phyloP scores from a whole-genome alignment of 2,113 vertebrate genomes.

The Peromyscus polionotus region DNA sequence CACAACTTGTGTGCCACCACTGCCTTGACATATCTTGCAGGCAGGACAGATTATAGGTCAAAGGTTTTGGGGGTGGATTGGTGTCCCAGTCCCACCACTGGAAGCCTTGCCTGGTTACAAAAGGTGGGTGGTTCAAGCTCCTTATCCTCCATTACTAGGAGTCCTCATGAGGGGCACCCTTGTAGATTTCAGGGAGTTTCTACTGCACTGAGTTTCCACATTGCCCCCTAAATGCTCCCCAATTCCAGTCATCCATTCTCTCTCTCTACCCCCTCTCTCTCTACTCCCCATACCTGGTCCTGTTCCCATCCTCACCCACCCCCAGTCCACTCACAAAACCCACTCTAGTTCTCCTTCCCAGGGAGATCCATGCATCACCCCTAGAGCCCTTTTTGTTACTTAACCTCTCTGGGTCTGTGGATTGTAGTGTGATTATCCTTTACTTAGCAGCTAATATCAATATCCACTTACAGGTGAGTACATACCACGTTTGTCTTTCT shows the following conservation, averaged over 20 bases:
- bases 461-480: not conserved
- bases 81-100: not conserved
- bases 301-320: not conserved
- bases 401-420: not conserved
- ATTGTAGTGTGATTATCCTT: not conserved
- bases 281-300: not conserved
- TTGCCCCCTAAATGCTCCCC: no score
- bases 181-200: not conserved
- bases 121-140: not conserved
- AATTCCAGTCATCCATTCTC: not conserved
- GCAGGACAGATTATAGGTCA: not conserved
- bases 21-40: not conserved
- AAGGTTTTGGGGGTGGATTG: not conserved
- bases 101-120: not conserved
- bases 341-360: not conserved
- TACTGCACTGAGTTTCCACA: not conserved
- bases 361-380: not conserved
- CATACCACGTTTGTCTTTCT: not conserved
- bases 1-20: not conserved
- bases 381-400: no score
- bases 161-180: not conserved
- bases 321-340: not conserved
- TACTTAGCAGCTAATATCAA: not conserved
- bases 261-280: not conserved
- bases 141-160: not conserved